A percentile compares a stretch with the other conserved stretches of the same genome.
These are phyloP conservation scores for Neodiprion pinetum DNA, from an alignment of 1,140 invertebrate genomes.

Conservation along the genomic window DNA sequence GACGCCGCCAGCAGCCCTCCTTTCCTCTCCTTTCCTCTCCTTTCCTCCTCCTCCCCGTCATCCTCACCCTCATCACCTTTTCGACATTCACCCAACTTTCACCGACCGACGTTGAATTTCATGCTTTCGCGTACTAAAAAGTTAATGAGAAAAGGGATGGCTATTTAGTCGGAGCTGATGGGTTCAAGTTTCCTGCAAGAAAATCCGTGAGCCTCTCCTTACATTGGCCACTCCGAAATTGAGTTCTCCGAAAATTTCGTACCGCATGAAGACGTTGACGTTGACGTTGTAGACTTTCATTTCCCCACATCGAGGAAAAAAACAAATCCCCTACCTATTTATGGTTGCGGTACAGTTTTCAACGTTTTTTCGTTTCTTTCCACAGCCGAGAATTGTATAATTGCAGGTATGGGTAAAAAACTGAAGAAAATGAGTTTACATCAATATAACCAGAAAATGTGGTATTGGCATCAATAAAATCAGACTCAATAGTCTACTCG, in stretches of 20 bases:
- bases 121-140: slow-evolving; percentile 52
- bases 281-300: not conserved
- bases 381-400: not conserved
- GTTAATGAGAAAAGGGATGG: slow-evolving; percentile 58
- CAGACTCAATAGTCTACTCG: no score
- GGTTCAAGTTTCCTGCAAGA: slow-evolving; percentile 17
- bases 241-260: slow-evolving; percentile 29
- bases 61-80: not conserved
- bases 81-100: not conserved
- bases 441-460: no score
- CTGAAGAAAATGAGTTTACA: no score
- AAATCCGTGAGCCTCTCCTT: slow-evolving; percentile 27
- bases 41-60: not conserved
- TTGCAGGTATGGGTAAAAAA: no score
- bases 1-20: not conserved
- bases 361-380: not conserved
- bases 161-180: slow-evolving; percentile 43
- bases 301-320: no score
- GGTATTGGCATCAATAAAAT: no score
- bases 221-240: slow-evolving; percentile 41
- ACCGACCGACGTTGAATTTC: not conserved
- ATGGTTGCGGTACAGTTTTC: no score
- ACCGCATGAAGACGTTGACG: not conserved
- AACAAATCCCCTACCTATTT: no score
- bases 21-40: not conserved